Percentiles rank a stretch among this genome's conserved stretches.
These are phyloP conservation scores for Ichneumoninae sp. DNA, from an alignment of 2,888 invertebrate genomes.

Conservation along the genomic window DNA sequence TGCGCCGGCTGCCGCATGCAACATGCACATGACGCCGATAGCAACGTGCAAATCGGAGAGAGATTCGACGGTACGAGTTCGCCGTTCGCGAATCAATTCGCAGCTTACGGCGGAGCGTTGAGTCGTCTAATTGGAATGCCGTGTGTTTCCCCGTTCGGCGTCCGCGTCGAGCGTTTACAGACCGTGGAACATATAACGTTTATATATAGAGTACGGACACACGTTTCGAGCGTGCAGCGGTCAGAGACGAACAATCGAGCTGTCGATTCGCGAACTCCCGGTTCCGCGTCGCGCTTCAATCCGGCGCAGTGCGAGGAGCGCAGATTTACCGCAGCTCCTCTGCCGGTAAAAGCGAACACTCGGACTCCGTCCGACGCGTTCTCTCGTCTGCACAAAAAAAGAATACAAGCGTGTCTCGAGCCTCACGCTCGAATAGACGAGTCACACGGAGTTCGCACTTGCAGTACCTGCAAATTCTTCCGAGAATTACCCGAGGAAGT, in stretches of 20 bases:
- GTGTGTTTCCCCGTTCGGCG: slow-evolving; percentile 52
- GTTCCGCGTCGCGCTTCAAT: neutral
- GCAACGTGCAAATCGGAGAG: slow-evolving; percentile 21
- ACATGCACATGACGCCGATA: slow-evolving; percentile 4
- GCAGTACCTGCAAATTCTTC: slow-evolving; percentile 59
- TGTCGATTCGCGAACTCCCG: slow-evolving; percentile 69
- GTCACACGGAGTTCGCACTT: slow-evolving; percentile 46
- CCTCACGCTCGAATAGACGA: slow-evolving; percentile 15
- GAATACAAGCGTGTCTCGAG: slow-evolving; percentile 42
- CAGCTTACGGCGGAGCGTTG: slow-evolving; percentile 69
- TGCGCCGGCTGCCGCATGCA: neutral
- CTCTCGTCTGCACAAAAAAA: slow-evolving; percentile 31
- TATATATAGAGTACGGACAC: slow-evolving; percentile 25
- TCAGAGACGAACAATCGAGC: slow-evolving; percentile 76
- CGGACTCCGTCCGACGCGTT: slow-evolving; percentile 21
- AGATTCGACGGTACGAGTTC: slow-evolving; percentile 48
- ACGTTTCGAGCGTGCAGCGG: slow-evolving; percentile 61
- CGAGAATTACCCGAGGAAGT: slow-evolving; percentile 64
- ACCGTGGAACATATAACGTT: slow-evolving; percentile 7
- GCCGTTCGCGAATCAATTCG: slow-evolving; percentile 60
- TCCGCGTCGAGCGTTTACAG: slow-evolving; percentile 20
- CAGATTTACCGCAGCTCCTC: slow-evolving; percentile 6
- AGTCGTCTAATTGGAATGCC: slow-evolving; percentile 74
- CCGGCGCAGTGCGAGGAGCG: neutral
- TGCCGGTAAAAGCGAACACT: slow-evolving; percentile 32